Percentiles rank a stretch among this genome's conserved stretches.
Conservation (phyloP, 2,888 invertebrate genomes). For the Stenurella melanura region DNA sequence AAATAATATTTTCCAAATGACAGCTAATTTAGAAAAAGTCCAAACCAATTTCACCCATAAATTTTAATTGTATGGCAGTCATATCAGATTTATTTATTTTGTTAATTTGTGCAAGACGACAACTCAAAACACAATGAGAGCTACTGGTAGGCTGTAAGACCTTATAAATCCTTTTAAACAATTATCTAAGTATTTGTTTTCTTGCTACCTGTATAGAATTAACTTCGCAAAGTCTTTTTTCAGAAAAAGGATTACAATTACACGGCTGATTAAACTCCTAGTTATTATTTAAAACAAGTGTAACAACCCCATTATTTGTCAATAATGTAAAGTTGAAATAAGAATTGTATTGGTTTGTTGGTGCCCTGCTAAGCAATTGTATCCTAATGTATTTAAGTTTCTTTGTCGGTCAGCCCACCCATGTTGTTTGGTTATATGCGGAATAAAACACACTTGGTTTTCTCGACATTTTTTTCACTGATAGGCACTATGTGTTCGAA, state of each 20-base stretch:
- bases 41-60: not conserved
- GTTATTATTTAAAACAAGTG: constrained; percentile 68
- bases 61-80: not conserved
- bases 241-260: constrained; percentile 66
- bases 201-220: constrained; percentile 60
- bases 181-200: constrained; percentile 57
- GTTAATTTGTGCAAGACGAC: constrained; percentile 9
- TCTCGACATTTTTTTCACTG: constrained; percentile 45
- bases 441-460: constrained; percentile 45
- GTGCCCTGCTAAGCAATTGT: constrained; percentile 69
- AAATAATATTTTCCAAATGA: too few relatives aligned
- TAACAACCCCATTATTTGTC: constrained; percentile 67
- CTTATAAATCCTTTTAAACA: constrained; percentile 49
- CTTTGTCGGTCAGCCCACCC: constrained; percentile 70
- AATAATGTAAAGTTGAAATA: constrained; percentile 67
- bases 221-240: constrained; percentile 55
- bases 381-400: constrained; percentile 70
- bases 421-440: constrained; percentile 57
- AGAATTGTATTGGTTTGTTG: constrained; percentile 57
- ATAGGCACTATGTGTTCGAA: not conserved
- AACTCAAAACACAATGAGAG: constrained; percentile 42
- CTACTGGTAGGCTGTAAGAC: constrained; percentile 40
- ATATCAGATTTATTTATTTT: not conserved
- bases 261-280: constrained; percentile 66
- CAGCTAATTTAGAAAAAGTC: not conserved